Evolutionary conservation across 2,888 invertebrate species (phyloP), one percentile per base, ranked within the genome.

Genomic region (Papilio demoleus): DNA sequence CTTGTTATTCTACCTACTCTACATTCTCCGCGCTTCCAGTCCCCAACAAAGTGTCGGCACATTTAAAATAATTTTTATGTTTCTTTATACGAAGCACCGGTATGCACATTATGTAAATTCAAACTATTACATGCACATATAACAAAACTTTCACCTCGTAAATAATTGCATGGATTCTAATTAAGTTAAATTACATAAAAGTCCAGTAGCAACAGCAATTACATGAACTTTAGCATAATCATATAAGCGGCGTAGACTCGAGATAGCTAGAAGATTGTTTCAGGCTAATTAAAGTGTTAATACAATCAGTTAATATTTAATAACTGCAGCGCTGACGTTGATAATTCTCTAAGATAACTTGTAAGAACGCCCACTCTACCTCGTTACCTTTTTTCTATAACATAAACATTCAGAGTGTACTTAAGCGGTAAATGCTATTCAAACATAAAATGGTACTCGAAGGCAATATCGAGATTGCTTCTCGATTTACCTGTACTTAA

Each of bases 341-440:
- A 81, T 84, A 76, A 79, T 74, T 81, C 76, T 75, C 71, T 74
- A 71, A 74, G 85, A 85, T 86, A 86, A 81, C 75, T 70, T 65
- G 61, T 73, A 71, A 70, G 70, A 72, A 77, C 84, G 81, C 86
- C 87, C 78, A 84, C 82, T 82, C 83, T 78, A 82, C 77, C 78
- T 73, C 71, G 64, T 65, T 65, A 69, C 60, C 50, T 53, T 65
- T 61, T 59, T 31, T 65, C 53, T 60, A 59, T 22, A 14, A 45
- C 64, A 45, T 59, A 60, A 74, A 71, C 73, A 74, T 71, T 24
- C n/a, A 56, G 53, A 3, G 70, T 73, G 73, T 47, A 50, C 31
- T 63, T 59, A 36, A 65, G 53, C 50, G 50, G 22, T 61, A 60
- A 50, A 60, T 40, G 50, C 42, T 58, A 27, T 50, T 61, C 24